A percentile compares a stretch with the other conserved stretches of the same genome.
Conservation (phyloP, 2,113 vertebrate genomes). For the Orycteropus afer region DNA sequence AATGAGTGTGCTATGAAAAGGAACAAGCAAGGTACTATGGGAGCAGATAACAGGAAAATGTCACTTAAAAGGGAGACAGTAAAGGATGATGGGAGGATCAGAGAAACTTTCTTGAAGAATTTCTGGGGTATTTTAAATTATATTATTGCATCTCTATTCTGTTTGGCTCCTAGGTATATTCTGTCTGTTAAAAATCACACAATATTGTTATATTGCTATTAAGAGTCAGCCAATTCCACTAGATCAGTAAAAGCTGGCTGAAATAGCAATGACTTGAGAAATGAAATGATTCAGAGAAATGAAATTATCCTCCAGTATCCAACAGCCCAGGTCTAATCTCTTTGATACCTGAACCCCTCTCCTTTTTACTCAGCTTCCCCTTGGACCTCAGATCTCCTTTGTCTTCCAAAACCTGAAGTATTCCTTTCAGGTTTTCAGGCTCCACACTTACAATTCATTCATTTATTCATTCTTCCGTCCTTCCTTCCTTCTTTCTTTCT, state of each 20-base stretch:
- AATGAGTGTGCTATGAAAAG: conserved; percentile 8
- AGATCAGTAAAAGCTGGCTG: background rate
- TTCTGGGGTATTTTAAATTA: conserved; percentile 8
- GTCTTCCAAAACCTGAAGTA: background rate
- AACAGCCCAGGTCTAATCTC: background rate
- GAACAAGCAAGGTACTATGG: background rate
- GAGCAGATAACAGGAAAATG: background rate
- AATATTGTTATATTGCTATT: background rate
- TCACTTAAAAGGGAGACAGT: background rate
- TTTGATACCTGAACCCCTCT: background rate
- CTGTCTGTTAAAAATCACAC: conserved; percentile 22
- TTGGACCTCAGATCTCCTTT: background rate
- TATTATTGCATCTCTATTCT: background rate
- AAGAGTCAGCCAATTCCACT: background rate
- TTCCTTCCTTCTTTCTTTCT: too few relatives aligned
- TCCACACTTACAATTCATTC: background rate
- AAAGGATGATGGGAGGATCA: background rate
- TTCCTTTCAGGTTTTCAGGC: background rate
- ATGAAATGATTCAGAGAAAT: background rate
- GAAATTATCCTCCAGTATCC: background rate
- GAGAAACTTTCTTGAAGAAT: conserved; percentile 48
- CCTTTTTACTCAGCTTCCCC: background rate
- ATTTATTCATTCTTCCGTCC: too few relatives aligned
- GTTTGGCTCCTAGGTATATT: background rate
- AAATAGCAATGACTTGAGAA: background rate